These are phyloP conservation scores for Tyria jacobaeae DNA, from an alignment of 2,888 invertebrate species.

Conservation along the genomic window DNA sequence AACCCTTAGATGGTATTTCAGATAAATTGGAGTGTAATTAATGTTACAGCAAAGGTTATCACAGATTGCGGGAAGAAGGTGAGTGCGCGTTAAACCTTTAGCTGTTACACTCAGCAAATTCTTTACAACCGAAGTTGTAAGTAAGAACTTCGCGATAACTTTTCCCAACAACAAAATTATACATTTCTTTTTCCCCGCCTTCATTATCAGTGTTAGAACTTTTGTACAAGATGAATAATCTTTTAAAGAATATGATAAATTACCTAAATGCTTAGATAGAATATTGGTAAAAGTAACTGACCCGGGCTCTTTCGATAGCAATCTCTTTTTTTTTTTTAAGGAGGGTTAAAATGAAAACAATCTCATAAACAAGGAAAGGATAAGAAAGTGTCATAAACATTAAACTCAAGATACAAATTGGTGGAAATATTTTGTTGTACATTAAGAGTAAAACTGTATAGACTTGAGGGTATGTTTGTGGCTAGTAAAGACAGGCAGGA, in stretches of 20 bases:
- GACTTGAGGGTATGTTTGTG: neutral
- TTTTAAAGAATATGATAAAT: constrained; percentile 62
- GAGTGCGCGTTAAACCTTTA: constrained; percentile 40
- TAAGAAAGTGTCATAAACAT: constrained; percentile 29
- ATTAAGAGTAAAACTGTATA: constrained; percentile 21
- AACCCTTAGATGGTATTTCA: constrained; percentile 30
- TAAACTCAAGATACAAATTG: constrained; percentile 34
- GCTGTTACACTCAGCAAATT: constrained; percentile 43
- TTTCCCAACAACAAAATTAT: constrained; percentile 63
- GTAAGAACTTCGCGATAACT: constrained; percentile 51
- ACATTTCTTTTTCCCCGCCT: constrained; percentile 55
- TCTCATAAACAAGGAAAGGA: too few species aligned
- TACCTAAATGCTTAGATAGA: constrained; percentile 42
- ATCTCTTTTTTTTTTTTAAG: constrained; percentile 23
- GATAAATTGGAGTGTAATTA: constrained; percentile 36
- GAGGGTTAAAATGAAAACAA: constrained; percentile 15
- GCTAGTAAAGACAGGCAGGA: constrained; percentile 20
- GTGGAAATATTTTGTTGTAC: constrained; percentile 30
- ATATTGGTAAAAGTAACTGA: constrained; percentile 41
- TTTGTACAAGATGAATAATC: constrained; percentile 42
- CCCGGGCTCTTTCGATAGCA: constrained; percentile 13
- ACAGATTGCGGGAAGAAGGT: constrained; percentile 25
- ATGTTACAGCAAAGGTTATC: constrained; percentile 33
- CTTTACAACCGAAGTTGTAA: constrained; percentile 49
- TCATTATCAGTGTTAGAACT: constrained; percentile 64